These are phyloP conservation scores for Balanococcus diminutus DNA, from an alignment of 2,888 invertebrate species.

Conservation along the genomic window DNA sequence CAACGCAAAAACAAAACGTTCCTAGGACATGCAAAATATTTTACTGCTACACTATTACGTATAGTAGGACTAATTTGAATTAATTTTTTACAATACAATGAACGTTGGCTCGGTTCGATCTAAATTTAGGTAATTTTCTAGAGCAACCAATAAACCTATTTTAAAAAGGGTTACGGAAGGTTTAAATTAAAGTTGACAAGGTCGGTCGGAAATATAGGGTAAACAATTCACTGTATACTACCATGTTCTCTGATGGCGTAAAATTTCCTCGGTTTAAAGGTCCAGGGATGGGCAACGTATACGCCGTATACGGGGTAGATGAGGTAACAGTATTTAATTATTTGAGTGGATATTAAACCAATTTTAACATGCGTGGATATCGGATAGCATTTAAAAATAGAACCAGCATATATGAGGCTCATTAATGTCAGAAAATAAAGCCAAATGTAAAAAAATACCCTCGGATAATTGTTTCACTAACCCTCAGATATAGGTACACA, in stretches of 20 bases:
- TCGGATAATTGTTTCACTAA: background rate
- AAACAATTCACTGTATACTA: background rate
- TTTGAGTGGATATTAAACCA: background rate
- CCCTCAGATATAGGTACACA: background rate
- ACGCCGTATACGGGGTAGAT: background rate
- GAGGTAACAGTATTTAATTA: background rate
- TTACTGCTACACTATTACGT: background rate
- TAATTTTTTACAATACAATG: background rate
- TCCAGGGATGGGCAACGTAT: background rate
- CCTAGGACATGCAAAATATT: background rate
- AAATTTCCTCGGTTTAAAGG: background rate
- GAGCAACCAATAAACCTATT: constrained; percentile 11
- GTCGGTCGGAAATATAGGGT: background rate
- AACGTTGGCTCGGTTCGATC: constrained; percentile 11
- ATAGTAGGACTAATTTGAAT: background rate
- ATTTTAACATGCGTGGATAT: background rate
- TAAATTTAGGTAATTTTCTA: background rate
- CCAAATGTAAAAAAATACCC: background rate
- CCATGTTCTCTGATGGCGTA: constrained; percentile 1
- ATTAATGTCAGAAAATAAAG: background rate
- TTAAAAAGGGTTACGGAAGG: constrained; percentile 5
- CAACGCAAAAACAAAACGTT: background rate
- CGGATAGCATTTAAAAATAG: background rate
- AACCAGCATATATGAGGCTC: background rate
- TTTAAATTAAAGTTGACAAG: constrained; percentile 5